Conservation (phyloP, 2,888 invertebrate genomes). For the Ormyrus pomaceus region DNA sequence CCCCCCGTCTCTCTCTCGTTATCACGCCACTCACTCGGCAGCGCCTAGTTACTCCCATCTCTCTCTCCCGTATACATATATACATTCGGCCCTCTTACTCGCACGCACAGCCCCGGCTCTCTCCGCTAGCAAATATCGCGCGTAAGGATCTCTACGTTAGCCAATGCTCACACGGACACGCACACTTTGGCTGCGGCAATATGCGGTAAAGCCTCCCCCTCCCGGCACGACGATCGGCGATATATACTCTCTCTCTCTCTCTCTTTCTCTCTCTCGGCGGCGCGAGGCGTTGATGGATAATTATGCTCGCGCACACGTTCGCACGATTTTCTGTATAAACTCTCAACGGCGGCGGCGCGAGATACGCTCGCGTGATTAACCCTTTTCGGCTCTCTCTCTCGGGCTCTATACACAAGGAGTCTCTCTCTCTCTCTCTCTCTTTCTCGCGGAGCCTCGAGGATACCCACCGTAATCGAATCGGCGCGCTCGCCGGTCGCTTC, state of each 20-base stretch:
- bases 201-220: background rate
- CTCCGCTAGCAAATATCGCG: constrained; percentile 36
- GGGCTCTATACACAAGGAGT: background rate
- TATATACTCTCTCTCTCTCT: constrained; percentile 4
- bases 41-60: constrained; percentile 6
- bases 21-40: constrained; percentile 4
- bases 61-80: too few relatives aligned
- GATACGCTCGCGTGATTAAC: constrained; percentile 50
- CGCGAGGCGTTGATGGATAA: constrained; percentile 55
- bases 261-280: background rate
- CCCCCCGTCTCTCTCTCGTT: background rate
- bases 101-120: background rate
- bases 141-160: constrained; percentile 31
- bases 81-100: too few relatives aligned
- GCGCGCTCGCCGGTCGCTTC: too few relatives aligned
- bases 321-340: constrained; percentile 46
- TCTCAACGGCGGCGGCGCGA: constrained; percentile 17
- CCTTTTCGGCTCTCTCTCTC: constrained; percentile 32
- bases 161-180: background rate
- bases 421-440: too few relatives aligned
- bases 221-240: constrained; percentile 26
- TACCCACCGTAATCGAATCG: constrained; percentile 31
- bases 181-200: background rate
- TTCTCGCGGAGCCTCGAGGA: constrained; percentile 1
- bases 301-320: constrained; percentile 41